These are phyloP conservation scores for Eustalomyia histrio DNA, from an alignment of 2,888 invertebrate species.

Conservation along the genomic window DNA sequence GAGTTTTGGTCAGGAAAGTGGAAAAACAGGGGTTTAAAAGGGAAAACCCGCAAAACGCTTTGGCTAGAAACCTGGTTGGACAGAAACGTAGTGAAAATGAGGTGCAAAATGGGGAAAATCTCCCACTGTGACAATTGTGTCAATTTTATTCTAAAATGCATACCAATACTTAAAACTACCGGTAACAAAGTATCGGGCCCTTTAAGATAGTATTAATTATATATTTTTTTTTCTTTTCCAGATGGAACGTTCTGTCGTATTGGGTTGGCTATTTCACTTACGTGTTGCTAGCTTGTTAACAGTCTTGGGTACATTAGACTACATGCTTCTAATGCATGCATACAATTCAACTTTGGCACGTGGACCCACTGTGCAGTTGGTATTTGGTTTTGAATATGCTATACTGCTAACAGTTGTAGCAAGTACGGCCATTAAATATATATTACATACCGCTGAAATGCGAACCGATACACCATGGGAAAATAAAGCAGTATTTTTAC, in stretches of 20 bases:
- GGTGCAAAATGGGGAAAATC: too few relatives aligned
- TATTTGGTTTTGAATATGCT: constrained; percentile 99
- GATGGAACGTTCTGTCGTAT: constrained; percentile 99
- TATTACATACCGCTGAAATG: constrained; percentile 91
- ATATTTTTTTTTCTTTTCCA: constrained; percentile 75
- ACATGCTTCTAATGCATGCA: constrained; percentile 94
- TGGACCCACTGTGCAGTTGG: constrained; percentile 98
- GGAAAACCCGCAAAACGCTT: too few relatives aligned
- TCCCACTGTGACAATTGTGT: too few relatives aligned
- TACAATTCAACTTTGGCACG: constrained; percentile 94
- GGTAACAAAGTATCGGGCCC: too few relatives aligned
- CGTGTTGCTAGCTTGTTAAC: constrained; percentile 91
- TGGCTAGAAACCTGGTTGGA: too few relatives aligned
- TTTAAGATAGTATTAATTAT: too few relatives aligned
- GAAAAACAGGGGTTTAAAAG: too few relatives aligned
- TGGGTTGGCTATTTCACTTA: constrained; percentile 96
- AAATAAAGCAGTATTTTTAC: constrained; percentile 97
- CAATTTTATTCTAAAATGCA: too few relatives aligned
- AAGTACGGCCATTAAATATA: constrained; percentile 95
- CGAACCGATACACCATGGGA: constrained; percentile 97
- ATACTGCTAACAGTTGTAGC: constrained; percentile 95
- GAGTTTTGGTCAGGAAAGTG: too few relatives aligned
- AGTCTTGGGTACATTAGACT: constrained; percentile 90
- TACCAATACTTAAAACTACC: too few relatives aligned
- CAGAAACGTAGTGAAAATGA: too few relatives aligned